Evolutionary conservation across 2,888 invertebrate species (phyloP).

Genomic region (Drosophila paranaensis): DNA sequence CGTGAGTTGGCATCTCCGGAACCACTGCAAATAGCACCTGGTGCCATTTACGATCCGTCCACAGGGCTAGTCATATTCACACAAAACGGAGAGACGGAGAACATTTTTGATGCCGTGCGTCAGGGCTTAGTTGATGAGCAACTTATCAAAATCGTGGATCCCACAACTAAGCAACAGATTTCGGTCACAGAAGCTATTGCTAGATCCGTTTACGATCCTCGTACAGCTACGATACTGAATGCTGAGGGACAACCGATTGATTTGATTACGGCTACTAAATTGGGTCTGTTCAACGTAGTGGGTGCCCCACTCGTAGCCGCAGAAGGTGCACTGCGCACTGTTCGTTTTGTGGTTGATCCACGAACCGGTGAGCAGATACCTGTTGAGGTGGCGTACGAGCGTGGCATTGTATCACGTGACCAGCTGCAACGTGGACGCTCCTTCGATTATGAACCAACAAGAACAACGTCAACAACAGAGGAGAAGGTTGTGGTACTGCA

Average conservation of each 20-base stretch:
- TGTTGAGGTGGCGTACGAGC: conserved; percentile 91
- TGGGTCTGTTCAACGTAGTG: conserved; percentile 90
- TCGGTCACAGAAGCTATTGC: conserved; percentile 91
- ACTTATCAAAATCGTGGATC: conserved; percentile 89
- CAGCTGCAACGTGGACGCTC: conserved; percentile 79
- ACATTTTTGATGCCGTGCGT: conserved; percentile 91
- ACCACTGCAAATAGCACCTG: conserved; percentile 90
- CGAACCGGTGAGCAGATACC: conserved; percentile 92
- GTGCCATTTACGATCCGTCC: conserved; percentile 91
- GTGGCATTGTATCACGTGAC: conserved; percentile 88
- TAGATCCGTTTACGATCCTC: conserved; percentile 90
- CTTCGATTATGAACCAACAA: conserved; percentile 85
- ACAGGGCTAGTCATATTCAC: conserved; percentile 91
- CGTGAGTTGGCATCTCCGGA: conserved; percentile 86
- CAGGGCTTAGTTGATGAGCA: conserved; percentile 90
- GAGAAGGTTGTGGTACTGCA: conserved; percentile 90
- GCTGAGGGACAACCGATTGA: conserved; percentile 88
- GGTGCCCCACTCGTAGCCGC: conserved; percentile 91
- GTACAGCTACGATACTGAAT: conserved; percentile 89
- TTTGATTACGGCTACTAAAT: conserved; percentile 90
- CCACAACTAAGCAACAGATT: conserved; percentile 88
- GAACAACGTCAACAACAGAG: conserved; percentile 82
- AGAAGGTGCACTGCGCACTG: conserved; percentile 89
- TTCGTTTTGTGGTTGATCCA: conserved; percentile 91
- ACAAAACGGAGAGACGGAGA: conserved; percentile 89